Evolutionary conservation across 2,113 vertebrate species (phyloP).

Genomic region (Atherinomorus stipes): DNA sequence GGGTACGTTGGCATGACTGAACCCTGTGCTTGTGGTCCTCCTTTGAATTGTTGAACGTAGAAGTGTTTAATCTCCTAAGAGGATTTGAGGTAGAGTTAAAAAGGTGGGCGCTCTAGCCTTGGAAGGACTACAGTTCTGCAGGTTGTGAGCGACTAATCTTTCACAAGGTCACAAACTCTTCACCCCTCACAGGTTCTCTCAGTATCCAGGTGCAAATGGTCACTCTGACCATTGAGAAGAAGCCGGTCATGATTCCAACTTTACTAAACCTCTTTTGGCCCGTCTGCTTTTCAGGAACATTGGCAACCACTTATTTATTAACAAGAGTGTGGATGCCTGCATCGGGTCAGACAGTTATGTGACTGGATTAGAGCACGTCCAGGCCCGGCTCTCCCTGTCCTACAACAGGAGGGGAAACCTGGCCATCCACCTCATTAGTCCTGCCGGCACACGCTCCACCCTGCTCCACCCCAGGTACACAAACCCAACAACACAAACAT

Average conservation of each 20-base stretch:
- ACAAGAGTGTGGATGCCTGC: slow-evolving; percentile 88
- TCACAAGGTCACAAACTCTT: slow-evolving; percentile 56
- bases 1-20: slow-evolving; percentile 27
- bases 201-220: slow-evolving; percentile 39
- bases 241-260: slow-evolving; percentile 22
- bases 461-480: slow-evolving; percentile 92
- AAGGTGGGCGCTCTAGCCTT: slow-evolving; percentile 40
- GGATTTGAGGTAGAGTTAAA: slow-evolving; percentile 58
- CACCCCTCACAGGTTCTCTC: slow-evolving; percentile 25
- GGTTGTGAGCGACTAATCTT: slow-evolving; percentile 69
- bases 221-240: neutral
- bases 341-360: slow-evolving; percentile 86
- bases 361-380: slow-evolving; percentile 90
- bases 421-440: slow-evolving; percentile 94
- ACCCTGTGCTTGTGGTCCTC: slow-evolving; percentile 21
- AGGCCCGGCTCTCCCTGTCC: slow-evolving; percentile 93
- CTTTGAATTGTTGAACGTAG: slow-evolving; percentile 49
- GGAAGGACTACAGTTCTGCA: slow-evolving; percentile 52
- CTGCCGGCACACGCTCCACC: slow-evolving; percentile 94
- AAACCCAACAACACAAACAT: neutral
- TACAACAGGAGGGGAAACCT: slow-evolving; percentile 96
- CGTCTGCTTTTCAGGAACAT: slow-evolving; percentile 87
- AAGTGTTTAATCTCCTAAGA: slow-evolving; percentile 74
- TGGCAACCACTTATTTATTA: slow-evolving; percentile 88
- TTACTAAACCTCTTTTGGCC: neutral